Evolutionary conservation across 2,797 vertebrate species (phyloP).

Genomic region (Notolabrus celidotus): DNA sequence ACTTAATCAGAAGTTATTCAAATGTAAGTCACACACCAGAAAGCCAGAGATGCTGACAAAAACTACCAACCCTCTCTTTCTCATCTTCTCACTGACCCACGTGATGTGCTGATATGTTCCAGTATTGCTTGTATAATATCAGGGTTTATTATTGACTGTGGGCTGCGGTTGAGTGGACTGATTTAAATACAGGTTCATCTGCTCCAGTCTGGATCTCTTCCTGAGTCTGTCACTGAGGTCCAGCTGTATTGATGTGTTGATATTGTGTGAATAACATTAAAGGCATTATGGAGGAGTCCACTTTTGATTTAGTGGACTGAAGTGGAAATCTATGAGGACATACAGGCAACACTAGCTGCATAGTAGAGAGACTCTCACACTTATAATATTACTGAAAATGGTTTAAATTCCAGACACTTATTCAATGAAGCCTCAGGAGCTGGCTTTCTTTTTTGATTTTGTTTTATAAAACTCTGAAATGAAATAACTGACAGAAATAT

Average conservation of each 20-base stretch:
- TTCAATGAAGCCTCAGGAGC: too few species aligned
- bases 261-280: slow-evolving; percentile 50
- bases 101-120: slow-evolving; percentile 62
- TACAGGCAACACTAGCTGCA: slow-evolving; percentile 12
- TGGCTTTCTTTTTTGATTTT: too few species aligned
- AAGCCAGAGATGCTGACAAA: slow-evolving; percentile 11
- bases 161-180: slow-evolving; percentile 55
- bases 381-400: neutral
- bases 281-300: slow-evolving; percentile 32
- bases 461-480: too few species aligned
- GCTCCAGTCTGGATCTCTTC: slow-evolving; percentile 7
- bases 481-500: too few species aligned
- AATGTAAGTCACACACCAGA: slow-evolving; percentile 9
- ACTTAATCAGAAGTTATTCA: slow-evolving; percentile 12
- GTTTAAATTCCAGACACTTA: neutral
- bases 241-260: slow-evolving; percentile 36
- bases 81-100: slow-evolving; percentile 14
- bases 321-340: slow-evolving; percentile 45
- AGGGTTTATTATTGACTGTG: slow-evolving; percentile 69
- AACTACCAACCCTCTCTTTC: slow-evolving; percentile 25
- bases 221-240: slow-evolving; percentile 23
- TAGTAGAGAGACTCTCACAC: slow-evolving; percentile 25
- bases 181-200: slow-evolving; percentile 68
- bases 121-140: slow-evolving; percentile 69
- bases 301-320: slow-evolving; percentile 30